Conservation (phyloP, 1,140 invertebrate genomes). For the Contarinia nasturtii region DNA sequence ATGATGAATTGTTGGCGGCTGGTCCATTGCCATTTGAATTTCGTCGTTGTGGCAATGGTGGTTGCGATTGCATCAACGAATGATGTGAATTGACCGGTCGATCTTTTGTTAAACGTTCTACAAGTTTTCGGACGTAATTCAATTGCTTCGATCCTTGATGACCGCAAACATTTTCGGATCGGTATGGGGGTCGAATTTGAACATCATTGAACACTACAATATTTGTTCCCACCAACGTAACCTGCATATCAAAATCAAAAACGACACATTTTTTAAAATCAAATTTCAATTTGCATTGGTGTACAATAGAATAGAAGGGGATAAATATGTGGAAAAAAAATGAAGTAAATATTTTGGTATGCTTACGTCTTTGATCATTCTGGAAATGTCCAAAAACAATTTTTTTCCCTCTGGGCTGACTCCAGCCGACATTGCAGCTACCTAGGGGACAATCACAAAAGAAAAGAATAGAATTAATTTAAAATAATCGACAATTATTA, state of each 20-base stretch:
- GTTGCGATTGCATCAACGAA: no score
- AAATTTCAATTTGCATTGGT: no score
- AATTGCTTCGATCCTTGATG: constrained; percentile 6
- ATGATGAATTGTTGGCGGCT: no score
- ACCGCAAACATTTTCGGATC: constrained; percentile 28
- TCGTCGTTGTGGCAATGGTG: no score
- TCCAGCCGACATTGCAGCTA: constrained; percentile 66
- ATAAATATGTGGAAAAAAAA: constrained; percentile 7
- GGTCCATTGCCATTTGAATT: no score
- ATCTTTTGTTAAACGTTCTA: constrained; percentile 3
- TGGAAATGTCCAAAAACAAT: constrained; percentile 73
- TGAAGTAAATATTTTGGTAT: no score
- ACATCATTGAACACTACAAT: constrained; percentile 79
- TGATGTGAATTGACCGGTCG: no score
- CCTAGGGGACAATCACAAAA: no score
- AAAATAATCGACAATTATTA: no score
- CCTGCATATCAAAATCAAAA: constrained; percentile 12
- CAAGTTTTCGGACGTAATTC: constrained; percentile 23
- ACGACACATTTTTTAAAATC: no score
- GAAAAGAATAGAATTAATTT: no score
- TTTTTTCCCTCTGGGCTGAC: constrained; percentile 74
- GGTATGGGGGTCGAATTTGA: constrained; percentile 74
- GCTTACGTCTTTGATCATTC: constrained; percentile 52
- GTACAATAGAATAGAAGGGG: background rate
- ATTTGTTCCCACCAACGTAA: constrained; percentile 66